These are phyloP conservation scores for Cathartes aura DNA, from an alignment of 2,113 vertebrate genomes.

Conservation along the genomic window DNA sequence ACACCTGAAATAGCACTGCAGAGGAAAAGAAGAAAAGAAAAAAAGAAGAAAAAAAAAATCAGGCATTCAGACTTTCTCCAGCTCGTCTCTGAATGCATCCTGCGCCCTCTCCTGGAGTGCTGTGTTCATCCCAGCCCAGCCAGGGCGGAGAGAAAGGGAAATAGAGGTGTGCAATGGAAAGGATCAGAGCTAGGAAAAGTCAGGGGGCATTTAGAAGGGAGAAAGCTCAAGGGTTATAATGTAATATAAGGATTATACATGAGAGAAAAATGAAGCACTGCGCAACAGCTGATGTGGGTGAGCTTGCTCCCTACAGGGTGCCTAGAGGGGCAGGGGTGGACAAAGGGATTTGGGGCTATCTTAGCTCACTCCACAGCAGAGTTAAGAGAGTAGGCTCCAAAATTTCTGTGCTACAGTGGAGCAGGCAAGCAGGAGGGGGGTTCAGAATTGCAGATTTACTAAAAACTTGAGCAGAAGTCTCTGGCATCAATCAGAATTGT, in stretches of 20 bases:
- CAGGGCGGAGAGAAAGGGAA: accelerated
- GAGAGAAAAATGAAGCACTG: not conserved
- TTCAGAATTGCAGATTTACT: not conserved
- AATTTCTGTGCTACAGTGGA: not conserved
- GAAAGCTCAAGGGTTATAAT: not conserved
- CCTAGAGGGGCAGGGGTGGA: not conserved
- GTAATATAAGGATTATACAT: not conserved
- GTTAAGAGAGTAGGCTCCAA: not conserved
- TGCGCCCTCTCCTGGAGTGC: constrained; percentile 3
- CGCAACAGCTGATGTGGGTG: not conserved
- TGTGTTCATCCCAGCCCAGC: not conserved
- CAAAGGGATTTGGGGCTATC: not conserved
- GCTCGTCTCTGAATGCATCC: not conserved
- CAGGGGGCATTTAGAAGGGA: accelerated
- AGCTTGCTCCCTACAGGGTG: not conserved
- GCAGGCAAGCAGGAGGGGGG: not conserved
- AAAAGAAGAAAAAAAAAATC: too few species aligned
- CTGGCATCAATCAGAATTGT: not conserved
- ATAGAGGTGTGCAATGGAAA: accelerated
- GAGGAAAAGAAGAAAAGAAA: not conserved
- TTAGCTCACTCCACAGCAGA: not conserved
- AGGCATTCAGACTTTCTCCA: too few species aligned
- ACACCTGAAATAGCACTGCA: not conserved
- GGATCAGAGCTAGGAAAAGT: not conserved
- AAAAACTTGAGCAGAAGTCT: not conserved